Evolutionary conservation across 2,797 vertebrate species (phyloP).

Genomic region (Sebastes reedi): DNA sequence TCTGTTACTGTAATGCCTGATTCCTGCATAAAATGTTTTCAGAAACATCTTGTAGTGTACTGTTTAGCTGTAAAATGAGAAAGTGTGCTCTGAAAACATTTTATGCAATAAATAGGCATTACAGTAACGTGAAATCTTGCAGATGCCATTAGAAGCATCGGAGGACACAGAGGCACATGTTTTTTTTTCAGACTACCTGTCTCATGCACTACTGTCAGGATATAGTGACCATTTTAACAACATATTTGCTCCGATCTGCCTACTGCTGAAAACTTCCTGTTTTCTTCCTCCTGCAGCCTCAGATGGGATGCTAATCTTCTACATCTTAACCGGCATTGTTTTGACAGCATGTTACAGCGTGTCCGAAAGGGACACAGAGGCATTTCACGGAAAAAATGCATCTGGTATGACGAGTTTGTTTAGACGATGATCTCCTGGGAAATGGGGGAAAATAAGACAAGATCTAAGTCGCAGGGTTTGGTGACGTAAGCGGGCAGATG

Average conservation of each 20-base stretch:
- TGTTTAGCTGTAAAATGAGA: no score
- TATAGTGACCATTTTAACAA: no score
- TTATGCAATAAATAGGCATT: no score
- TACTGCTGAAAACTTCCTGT: slow-evolving; percentile 24
- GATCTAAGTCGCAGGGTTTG: not conserved
- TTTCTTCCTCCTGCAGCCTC: not conserved
- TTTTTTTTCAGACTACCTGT: no score
- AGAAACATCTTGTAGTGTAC: no score
- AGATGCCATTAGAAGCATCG: no score
- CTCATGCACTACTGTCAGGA: no score
- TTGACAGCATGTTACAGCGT: not conserved
- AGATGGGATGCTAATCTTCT: not conserved
- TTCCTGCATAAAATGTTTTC: no score
- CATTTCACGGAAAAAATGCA: not conserved
- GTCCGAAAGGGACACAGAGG: not conserved
- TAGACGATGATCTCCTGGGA: not conserved
- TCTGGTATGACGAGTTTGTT: slow-evolving; percentile 16
- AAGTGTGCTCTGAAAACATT: no score
- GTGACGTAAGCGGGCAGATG: not conserved
- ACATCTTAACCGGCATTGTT: not conserved
- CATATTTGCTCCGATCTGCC: not conserved
- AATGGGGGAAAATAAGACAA: not conserved
- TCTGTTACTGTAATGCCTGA: no score
- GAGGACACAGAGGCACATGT: no score
- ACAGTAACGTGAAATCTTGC: no score